Conservation (phyloP, 2,888 invertebrate genomes). For the Luperina testacea region DNA sequence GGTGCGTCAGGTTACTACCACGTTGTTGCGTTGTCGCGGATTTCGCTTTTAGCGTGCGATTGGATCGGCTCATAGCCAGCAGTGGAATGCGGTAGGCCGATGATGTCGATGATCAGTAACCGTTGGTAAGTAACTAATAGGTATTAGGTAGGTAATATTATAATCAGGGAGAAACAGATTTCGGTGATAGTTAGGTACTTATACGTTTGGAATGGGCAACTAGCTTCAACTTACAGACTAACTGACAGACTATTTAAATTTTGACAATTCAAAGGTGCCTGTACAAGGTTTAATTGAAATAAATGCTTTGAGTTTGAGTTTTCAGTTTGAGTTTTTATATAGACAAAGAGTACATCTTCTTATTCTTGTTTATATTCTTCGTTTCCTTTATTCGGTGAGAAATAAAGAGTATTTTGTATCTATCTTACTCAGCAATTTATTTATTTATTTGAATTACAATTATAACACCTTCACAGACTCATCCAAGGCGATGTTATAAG, state of each 20-base stretch:
- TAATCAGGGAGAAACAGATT: not conserved
- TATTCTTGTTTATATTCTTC: not conserved
- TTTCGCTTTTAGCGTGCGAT: not conserved
- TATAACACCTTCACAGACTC: not conserved
- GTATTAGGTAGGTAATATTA: not conserved
- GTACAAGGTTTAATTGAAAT: too few species aligned
- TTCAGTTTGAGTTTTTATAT: too few species aligned
- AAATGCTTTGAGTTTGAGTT: too few species aligned
- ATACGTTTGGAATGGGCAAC: too few species aligned
- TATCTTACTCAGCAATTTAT: too few species aligned
- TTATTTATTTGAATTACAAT: too few species aligned
- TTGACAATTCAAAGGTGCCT: too few species aligned
- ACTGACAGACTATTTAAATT: too few species aligned
- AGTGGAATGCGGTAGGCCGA: not conserved
- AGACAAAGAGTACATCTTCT: not conserved
- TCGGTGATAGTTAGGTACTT: not conserved
- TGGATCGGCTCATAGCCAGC: too few species aligned
- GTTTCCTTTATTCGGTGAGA: not conserved
- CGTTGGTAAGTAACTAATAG: not conserved
- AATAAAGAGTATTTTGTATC: not conserved
- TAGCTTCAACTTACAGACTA: too few species aligned
- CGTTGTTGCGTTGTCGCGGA: not conserved
- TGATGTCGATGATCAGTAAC: not conserved
- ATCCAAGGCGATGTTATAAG: not conserved
- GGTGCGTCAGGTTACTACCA: constrained; percentile 19